Evolutionary conservation across 2,797 vertebrate genomes (phyloP).

Genomic region (Sebastolobus alascanus): DNA sequence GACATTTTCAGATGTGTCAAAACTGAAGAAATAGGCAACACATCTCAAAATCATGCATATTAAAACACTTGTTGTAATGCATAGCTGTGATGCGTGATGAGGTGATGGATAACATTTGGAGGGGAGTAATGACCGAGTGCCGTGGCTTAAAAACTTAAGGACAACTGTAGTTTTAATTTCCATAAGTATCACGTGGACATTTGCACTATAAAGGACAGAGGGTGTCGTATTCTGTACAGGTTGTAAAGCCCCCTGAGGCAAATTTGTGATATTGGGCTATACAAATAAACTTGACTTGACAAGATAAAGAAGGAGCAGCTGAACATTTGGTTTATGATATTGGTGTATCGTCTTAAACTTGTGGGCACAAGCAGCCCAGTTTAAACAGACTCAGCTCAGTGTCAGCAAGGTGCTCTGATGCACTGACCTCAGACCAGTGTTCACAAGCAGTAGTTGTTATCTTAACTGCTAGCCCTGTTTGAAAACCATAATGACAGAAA

Average conservation of each 20-base stretch:
- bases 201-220: not conserved
- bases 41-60: not conserved
- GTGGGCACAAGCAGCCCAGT: not conserved
- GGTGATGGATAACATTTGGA: not conserved
- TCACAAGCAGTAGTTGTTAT: no score
- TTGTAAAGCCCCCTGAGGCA: no score
- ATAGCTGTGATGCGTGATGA: not conserved
- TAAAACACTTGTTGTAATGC: not conserved
- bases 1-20: not conserved
- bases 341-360: not conserved
- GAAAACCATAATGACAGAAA: not conserved
- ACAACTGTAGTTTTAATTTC: not conserved
- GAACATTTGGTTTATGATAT: conserved; percentile 3
- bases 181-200: not conserved
- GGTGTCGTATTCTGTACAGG: no score
- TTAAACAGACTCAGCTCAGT: not conserved
- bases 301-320: not conserved
- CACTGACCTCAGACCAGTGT: not conserved
- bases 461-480: no score
- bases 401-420: not conserved
- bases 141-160: not conserved
- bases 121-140: not conserved
- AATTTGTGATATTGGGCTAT: no score
- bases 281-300: no score
- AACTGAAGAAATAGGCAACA: not conserved